These are phyloP conservation scores for Macrobrachium rosenbergii DNA, from an alignment of 1,140 invertebrate genomes.

Conservation along the genomic window DNA sequence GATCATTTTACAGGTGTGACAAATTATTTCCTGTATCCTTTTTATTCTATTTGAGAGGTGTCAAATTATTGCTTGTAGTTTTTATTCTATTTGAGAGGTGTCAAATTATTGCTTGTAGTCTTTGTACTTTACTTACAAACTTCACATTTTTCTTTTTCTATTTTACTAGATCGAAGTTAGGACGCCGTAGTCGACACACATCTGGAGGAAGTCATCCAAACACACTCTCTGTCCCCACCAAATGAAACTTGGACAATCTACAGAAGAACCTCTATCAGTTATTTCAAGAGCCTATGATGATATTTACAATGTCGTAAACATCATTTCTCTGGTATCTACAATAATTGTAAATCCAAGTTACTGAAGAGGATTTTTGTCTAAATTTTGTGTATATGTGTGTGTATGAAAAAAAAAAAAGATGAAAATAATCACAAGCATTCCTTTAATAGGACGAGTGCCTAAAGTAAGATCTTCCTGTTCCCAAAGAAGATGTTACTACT, in stretches of 20 bases:
- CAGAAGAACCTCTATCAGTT: constrained; percentile 5
- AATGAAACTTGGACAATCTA: constrained; percentile 48
- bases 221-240: constrained; percentile 59
- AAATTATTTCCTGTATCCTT: too few relatives aligned
- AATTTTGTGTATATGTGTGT: not conserved
- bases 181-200: constrained; percentile 62
- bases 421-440: too few relatives aligned
- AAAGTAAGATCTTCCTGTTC: constrained; percentile 36
- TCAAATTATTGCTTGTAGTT: too few relatives aligned
- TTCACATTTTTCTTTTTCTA: not conserved
- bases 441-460: constrained; percentile 6
- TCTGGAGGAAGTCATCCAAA: constrained; percentile 63
- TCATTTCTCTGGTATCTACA: constrained; percentile 9
- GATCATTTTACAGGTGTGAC: too few relatives aligned
- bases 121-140: too few relatives aligned
- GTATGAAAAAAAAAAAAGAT: constrained; percentile 1
- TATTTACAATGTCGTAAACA: not conserved
- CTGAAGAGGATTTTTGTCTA: constrained; percentile 1
- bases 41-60: too few relatives aligned
- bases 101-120: too few relatives aligned
- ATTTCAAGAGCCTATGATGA: not conserved
- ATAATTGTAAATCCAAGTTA: constrained; percentile 9
- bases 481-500: not conserved
- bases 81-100: too few relatives aligned
- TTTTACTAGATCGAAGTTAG: constrained; percentile 57